Conservation (phyloP, 2,888 invertebrate species). For the Abrostola tripartita region DNA sequence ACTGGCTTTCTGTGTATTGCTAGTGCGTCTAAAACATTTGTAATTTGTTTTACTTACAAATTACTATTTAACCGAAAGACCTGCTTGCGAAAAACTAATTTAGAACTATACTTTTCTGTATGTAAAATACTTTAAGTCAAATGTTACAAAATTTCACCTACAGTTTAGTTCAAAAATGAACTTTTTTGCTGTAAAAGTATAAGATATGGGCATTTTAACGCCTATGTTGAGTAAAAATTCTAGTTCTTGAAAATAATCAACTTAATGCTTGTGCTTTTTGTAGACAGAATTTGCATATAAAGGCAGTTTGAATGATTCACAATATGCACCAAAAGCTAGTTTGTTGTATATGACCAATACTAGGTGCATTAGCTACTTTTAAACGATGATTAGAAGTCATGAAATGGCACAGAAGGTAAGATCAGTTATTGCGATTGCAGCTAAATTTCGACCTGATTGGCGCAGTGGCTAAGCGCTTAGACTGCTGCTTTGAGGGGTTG, state of each 20-base stretch:
- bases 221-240: slow-evolving; percentile 25
- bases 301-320: slow-evolving; percentile 26
- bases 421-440: background rate
- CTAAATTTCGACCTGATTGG: no score
- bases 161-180: no score
- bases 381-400: background rate
- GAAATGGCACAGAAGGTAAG: slow-evolving; percentile 10
- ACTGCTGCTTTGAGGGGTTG: no score
- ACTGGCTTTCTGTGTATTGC: slow-evolving; percentile 70
- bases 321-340: slow-evolving; percentile 25
- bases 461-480: no score
- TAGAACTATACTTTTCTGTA: no score
- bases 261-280: slow-evolving; percentile 23
- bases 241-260: slow-evolving; percentile 21
- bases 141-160: no score
- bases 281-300: slow-evolving; percentile 27
- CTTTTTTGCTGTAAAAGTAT: no score
- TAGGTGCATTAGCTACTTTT: background rate
- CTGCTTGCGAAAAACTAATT: no score
- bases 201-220: no score
- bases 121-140: no score
- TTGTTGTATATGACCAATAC: slow-evolving; percentile 13
- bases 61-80: background rate
- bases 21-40: slow-evolving; percentile 63
- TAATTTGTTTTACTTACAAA: background rate